These are phyloP conservation scores for Fissipunctia ypsillon DNA, from an alignment of 2,888 invertebrate species.

Conservation along the genomic window DNA sequence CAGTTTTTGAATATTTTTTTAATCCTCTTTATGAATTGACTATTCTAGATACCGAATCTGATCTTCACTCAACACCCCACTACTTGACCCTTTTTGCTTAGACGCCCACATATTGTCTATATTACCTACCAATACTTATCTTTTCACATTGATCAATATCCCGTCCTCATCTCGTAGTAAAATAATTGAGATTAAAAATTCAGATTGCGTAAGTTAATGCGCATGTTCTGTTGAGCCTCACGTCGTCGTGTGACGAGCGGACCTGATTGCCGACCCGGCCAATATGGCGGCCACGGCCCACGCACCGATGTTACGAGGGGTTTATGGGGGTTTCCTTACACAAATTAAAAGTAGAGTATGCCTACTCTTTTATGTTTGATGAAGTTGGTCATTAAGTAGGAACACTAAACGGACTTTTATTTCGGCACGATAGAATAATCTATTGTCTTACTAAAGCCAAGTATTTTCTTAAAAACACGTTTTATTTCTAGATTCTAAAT, in stretches of 20 bases:
- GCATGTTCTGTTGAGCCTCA: conserved; percentile 1
- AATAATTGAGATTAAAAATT: conserved; percentile 33
- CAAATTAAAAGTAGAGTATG: conserved; percentile 23
- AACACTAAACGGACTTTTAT: not conserved
- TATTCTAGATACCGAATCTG: too few species aligned
- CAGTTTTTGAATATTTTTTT: too few species aligned
- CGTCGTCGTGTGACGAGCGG: conserved; percentile 22
- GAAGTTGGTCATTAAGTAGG: not conserved
- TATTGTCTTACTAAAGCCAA: not conserved
- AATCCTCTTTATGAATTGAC: too few species aligned
- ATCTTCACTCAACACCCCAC: too few species aligned
- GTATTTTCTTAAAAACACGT: not conserved
- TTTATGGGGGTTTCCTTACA: conserved; percentile 11
- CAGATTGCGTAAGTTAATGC: conserved; percentile 24
- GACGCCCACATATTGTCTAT: too few species aligned
- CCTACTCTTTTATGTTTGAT: not conserved
- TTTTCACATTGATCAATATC: not conserved
- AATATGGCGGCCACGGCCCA: conserved; percentile 21
- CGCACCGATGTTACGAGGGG: conserved; percentile 4
- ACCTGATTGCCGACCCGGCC: conserved; percentile 23
- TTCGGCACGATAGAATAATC: not conserved
- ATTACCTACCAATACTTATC: not conserved
- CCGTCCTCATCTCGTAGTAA: not conserved
- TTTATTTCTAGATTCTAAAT: not conserved
- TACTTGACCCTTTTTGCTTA: too few species aligned